phyloP scores from a whole-genome alignment of 1,140 invertebrate genomes.

The Elymnias hypermnestra region DNA sequence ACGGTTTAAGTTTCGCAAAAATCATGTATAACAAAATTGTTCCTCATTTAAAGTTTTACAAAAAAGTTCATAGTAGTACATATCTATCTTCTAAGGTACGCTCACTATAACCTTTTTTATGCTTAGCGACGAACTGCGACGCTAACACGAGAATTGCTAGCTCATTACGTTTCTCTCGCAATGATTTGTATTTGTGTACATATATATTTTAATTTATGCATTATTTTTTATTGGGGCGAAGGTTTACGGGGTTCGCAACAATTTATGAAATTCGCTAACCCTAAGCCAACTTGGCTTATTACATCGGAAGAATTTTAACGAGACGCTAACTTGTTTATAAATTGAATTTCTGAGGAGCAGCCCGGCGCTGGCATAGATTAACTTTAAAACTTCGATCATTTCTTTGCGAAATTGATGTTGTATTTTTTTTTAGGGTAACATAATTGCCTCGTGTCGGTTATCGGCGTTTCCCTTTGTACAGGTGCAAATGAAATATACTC shows the following conservation, averaged over 20 bases:
- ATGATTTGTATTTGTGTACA: too few relatives aligned
- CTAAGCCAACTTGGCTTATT: conserved; percentile 48
- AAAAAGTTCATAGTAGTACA: too few relatives aligned
- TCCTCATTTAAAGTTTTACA: too few relatives aligned
- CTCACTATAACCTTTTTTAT: too few relatives aligned
- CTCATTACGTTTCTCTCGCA: too few relatives aligned
- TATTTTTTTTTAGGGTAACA: conserved; percentile 27
- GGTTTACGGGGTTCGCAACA: too few relatives aligned
- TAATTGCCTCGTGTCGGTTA: conserved; percentile 34
- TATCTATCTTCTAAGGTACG: too few relatives aligned
- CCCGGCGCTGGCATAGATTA: conserved; percentile 58
- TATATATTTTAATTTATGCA: background rate
- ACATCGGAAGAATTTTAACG: conserved; percentile 69
- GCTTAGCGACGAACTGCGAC: too few relatives aligned
- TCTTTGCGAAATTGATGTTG: conserved; percentile 47
- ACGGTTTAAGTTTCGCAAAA: too few relatives aligned
- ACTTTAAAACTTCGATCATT: conserved; percentile 65
- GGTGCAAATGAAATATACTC: conserved; percentile 1
- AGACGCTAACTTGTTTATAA: conserved; percentile 68
- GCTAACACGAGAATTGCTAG: too few relatives aligned
- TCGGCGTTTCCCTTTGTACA: conserved; percentile 21
- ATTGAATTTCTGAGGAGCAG: conserved; percentile 63
- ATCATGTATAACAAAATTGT: too few relatives aligned
- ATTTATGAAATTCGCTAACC: conserved; percentile 24
- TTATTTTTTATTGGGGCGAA: background rate